A percentile compares a stretch with the other conserved stretches of the same genome.
These are phyloP conservation scores for Cynaeus angustus DNA, from an alignment of 2,888 invertebrate species.

Conservation along the genomic window DNA sequence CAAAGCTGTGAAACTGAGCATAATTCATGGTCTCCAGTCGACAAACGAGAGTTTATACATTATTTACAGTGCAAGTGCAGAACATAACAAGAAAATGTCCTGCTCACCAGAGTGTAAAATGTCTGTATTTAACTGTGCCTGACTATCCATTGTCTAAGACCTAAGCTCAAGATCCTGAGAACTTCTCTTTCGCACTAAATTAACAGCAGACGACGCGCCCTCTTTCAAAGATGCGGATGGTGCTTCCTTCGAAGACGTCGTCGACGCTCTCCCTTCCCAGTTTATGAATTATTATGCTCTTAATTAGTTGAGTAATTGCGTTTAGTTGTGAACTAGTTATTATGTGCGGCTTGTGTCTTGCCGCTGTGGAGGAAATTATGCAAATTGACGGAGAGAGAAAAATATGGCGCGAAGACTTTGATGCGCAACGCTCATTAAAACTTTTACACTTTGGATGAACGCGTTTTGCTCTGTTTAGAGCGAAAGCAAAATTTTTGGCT, in stretches of 20 bases:
- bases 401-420: slow-evolving; percentile 14
- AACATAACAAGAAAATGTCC: slow-evolving; percentile 66
- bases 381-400: slow-evolving; percentile 37
- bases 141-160: slow-evolving; percentile 69
- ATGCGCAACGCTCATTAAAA: slow-evolving; percentile 1
- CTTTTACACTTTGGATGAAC: background rate
- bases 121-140: slow-evolving; percentile 71
- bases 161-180: slow-evolving; percentile 65
- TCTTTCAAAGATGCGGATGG: slow-evolving; percentile 34
- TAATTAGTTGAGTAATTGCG: slow-evolving; percentile 63
- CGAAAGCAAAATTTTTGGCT: background rate
- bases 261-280: slow-evolving; percentile 34
- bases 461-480: background rate
- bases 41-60: slow-evolving; percentile 57
- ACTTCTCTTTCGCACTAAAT: slow-evolving; percentile 69
- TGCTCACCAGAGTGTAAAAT: slow-evolving; percentile 71
- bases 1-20: slow-evolving; percentile 46
- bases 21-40: slow-evolving; percentile 55
- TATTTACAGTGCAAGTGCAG: slow-evolving; percentile 62
- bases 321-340: slow-evolving; percentile 60
- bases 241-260: slow-evolving; percentile 53
- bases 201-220: slow-evolving; percentile 66
- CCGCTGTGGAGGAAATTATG: slow-evolving; percentile 45
- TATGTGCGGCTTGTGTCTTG: slow-evolving; percentile 53
- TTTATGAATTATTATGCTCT: slow-evolving; percentile 61